phyloP scores from a whole-genome alignment of 2,888 invertebrate genomes.

The Ceramica pisi region DNA sequence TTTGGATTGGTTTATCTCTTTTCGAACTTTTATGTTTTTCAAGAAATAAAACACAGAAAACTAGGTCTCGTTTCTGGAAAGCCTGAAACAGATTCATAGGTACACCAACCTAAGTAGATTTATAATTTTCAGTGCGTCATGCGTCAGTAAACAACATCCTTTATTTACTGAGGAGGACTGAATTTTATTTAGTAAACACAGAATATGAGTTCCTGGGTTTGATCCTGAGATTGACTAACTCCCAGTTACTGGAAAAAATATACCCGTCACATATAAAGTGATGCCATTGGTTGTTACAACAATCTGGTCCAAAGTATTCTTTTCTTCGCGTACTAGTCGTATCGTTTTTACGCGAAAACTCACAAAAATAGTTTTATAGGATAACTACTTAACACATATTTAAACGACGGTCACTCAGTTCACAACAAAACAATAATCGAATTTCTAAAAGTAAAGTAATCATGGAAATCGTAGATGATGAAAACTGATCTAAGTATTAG shows the following conservation, averaged over 20 bases:
- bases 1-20: too few species aligned
- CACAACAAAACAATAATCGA: neutral
- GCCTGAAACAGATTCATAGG: neutral
- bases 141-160: too few species aligned
- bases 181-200: neutral
- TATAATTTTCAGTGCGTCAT: neutral
- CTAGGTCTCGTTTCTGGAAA: neutral
- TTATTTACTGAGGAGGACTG: neutral
- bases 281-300: neutral
- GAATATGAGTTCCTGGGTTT: neutral
- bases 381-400: too few species aligned
- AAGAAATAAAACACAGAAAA: neutral
- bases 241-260: too few species aligned
- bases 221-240: neutral
- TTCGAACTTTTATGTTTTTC: too few species aligned
- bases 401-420: neutral
- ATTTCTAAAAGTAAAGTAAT: conserved; percentile 10
- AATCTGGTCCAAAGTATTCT: neutral
- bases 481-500: conserved; percentile 11
- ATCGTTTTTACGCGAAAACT: too few species aligned
- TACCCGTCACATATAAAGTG: neutral
- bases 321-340: too few species aligned
- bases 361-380: too few species aligned
- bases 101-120: neutral
- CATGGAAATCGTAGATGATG: conserved; percentile 11